Evolutionary conservation across 2,797 vertebrate species (phyloP), one percentile per base, ranked within the genome.

Genomic region (Spinus pinus): DNA sequence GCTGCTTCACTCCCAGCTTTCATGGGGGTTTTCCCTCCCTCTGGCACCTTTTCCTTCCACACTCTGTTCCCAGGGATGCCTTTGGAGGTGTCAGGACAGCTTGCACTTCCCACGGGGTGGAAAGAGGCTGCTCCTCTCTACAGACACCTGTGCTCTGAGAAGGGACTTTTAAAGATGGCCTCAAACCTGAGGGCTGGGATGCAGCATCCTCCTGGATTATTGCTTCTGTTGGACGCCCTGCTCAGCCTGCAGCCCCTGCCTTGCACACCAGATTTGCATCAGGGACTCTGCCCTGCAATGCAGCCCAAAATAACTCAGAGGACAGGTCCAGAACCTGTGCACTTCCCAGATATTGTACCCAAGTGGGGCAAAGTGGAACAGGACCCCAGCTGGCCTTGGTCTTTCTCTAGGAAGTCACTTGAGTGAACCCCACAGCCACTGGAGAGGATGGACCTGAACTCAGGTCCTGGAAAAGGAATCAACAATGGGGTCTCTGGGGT

Each of bases 321-420:
- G 25, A 80, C 0, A 1, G 20, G 15, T 23, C 44, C 41, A 69
- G 70, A 73, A 15, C 14, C 6, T 8, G 44, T 12, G 22, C 1
- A 1, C 37, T 49, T 37, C n/a, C 35, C 27, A 56, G 27, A 25
- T 4, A 39, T 18, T 33, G 12, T 7, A 46, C 16, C 24, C 1
- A 0, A 54, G 23, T 0, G 2, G 61, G 16, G 49, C 10, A 2
- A 2, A 47, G 57, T 1, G 0, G 18, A 60, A 30, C 9, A 3
- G 20, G 39, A 19, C 12, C 17, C 10, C n/a, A 58, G n/a, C 12
- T 1, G 6, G 20, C 17, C 49, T 37, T 9, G 7, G 22, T 25
- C 46, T 62, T 73, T 44, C 44, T 56, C 49, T 3, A 2, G 37
- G 44, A 72, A 67, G 9, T 19, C 12, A 72, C 58, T 12, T 3